Base-by-base conservation (phyloP, 1,140 invertebrate genomes). In the Leptinotarsa lineolata region DNA sequence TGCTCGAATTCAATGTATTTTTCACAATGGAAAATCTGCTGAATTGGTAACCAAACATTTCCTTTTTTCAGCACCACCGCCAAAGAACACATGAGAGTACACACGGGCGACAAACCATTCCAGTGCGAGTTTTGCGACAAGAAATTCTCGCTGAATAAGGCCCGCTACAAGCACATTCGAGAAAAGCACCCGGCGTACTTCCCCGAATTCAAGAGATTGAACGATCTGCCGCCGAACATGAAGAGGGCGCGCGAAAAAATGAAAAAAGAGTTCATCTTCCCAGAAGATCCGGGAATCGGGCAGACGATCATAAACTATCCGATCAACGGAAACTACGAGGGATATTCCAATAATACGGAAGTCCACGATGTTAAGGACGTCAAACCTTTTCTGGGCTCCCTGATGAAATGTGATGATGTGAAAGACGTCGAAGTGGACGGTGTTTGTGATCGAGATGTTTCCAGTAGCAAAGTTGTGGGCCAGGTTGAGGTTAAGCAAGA, bases 11-110 rank as follows among this genome's bases (percentile, higher is more conserved):
- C 2, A 24, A 24, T 24, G 6, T 24, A 24, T 24, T 24, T 24
- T 24, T 24, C 24, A n/a, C n/a, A n/a, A n/a, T n/a, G n/a, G n/a
- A n/a, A n/a, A n/a, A n/a, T n/a, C n/a, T n/a, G n/a, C n/a, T n/a
- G 0, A 39, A 39, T 39, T 39, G 8, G 2, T 39, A 39, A 39
- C 8, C 30, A 39, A 39, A 39, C 8, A 39, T 39, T 11, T 39
- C 2, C n/a, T 72, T 69, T 70, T 73, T 73, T 69, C 24, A 78
- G 77, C 63, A 78, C 77, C 24, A 78, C 77, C 11, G 77, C 74
- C 54, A 78, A 78, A 70, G 77, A 78, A 63, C 90, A 91, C 77
- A 86, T 89, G 83, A 85, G 88, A 81, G 86, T 88, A 18, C 90
- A 90, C 76, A 86, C 84, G 18, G 86, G 85, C 3, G 81, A 86